Percentiles rank a stretch among this genome's conserved stretches.
phyloP scores from a whole-genome alignment of 2,797 vertebrate species.

The Anguilla obscura region DNA sequence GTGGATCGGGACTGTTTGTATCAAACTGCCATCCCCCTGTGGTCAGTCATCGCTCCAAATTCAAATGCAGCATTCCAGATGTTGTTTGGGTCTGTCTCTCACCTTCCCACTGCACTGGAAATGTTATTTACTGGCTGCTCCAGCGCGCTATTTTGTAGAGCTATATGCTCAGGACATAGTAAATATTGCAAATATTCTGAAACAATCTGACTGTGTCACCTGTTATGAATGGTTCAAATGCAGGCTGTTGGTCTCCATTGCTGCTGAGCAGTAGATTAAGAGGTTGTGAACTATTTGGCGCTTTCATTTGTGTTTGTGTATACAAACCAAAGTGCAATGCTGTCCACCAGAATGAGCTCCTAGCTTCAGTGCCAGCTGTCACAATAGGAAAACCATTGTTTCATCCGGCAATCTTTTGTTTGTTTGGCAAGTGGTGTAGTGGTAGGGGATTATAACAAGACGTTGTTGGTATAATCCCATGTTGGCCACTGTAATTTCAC shows the following conservation, averaged over 20 bases:
- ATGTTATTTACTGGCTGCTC: neutral
- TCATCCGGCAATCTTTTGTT: neutral
- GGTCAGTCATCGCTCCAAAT: neutral
- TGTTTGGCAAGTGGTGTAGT: constrained; percentile 1
- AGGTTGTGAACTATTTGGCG: neutral
- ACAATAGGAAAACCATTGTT: neutral
- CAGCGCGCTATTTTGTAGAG: neutral
- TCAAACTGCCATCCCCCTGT: neutral
- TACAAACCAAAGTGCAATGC: neutral
- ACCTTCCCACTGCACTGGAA: neutral
- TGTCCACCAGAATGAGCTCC: neutral
- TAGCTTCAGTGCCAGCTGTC: neutral
- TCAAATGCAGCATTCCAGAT: neutral
- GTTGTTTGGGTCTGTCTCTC: neutral
- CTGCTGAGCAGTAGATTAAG: neutral
- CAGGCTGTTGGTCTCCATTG: constrained; percentile 5
- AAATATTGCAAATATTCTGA: neutral
- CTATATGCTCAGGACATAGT: neutral
- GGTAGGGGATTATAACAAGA: neutral
- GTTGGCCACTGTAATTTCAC: neutral
- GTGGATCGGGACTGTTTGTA: neutral
- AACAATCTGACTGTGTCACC: neutral
- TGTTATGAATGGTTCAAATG: neutral
- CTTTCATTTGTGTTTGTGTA: neutral
- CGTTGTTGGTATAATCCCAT: neutral